Evolutionary conservation across 2,797 vertebrate species (phyloP), one percentile per base, ranked within the genome.

Genomic region (Sebastes taczanowskii): DNA sequence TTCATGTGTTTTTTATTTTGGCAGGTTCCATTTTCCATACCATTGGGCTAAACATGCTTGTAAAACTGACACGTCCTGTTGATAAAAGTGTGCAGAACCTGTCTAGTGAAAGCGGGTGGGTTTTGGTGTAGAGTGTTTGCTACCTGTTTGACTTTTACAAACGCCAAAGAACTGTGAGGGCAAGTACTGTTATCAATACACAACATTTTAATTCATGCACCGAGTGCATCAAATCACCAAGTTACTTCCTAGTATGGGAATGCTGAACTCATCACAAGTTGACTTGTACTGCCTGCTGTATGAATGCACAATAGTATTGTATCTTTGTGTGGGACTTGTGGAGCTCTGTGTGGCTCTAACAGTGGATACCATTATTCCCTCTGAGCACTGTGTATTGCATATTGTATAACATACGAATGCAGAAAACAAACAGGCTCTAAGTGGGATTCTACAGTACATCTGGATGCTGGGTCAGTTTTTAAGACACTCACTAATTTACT

Each of bases 251-350:
- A 53, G 22, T 35, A n/a, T 60, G 22, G 29, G 42, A 72, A 56
- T 52, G 34, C 35, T 29, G 3, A 38, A 34, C 14, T 52, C 29
- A 29, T 63, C n/a, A 29, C 22, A 35, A 13, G 20, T 46, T 53
- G 68, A 49, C 27, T 65, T n/a, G 2, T 14, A 6, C 53, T 35
- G 25, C 58, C 49, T 42, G 35, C 25, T 55, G 23, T 61, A 27
- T 68, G 14, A 67, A 59, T 61, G 68, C 63, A 79, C 64, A 56
- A 13, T 55, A 35, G 60, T 62, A 14, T 78, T 77, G 46, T 64
- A 61, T 72, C 13, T 60, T 22, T 73, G 34, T 8, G 59, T 16
- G n/a, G 30, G 60, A 55, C 38, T 52, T 16, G 10, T 66, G 55
- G 34, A 63, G 27, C 60, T 38, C 55, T 49, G 56, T 32, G 27